Conservation (phyloP, 2,113 vertebrate genomes). For the Natator depressus region DNA sequence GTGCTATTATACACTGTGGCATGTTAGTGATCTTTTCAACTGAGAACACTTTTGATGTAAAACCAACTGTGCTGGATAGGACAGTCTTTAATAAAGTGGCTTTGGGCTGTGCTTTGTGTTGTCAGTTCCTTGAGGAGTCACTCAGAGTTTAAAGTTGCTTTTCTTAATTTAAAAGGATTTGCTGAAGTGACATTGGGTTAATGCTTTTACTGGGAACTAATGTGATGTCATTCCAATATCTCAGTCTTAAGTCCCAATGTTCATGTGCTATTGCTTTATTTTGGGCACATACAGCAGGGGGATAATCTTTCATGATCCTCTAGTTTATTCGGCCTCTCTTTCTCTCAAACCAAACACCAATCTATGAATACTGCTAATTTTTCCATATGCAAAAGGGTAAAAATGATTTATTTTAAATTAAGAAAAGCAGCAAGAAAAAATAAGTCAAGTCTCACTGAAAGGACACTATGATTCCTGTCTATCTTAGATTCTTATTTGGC, state of each 20-base stretch:
- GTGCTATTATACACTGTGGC: background rate
- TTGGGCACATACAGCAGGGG: background rate
- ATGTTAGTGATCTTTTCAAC: background rate
- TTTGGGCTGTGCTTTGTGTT: background rate
- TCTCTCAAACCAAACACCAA: background rate
- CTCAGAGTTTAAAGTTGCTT: slow-evolving; percentile 18
- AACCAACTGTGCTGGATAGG: background rate
- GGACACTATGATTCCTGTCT: fast-evolving
- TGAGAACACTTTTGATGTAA: background rate
- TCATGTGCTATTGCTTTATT: background rate
- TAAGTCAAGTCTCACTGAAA: background rate
- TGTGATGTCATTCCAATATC: background rate
- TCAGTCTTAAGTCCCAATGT: background rate
- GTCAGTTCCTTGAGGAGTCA: slow-evolving; percentile 9
- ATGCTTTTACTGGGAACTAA: slow-evolving; percentile 5
- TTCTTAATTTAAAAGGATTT: background rate
- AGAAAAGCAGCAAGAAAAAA: background rate
- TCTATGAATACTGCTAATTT: background rate
- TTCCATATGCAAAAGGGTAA: background rate
- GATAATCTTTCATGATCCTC: background rate
- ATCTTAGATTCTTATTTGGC: background rate
- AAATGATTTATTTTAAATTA: background rate
- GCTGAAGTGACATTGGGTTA: background rate
- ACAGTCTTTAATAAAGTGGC: background rate
- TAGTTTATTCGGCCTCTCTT: background rate